phyloP scores from a whole-genome alignment of 2,888 invertebrate genomes.

The Calliopum simillimum region DNA sequence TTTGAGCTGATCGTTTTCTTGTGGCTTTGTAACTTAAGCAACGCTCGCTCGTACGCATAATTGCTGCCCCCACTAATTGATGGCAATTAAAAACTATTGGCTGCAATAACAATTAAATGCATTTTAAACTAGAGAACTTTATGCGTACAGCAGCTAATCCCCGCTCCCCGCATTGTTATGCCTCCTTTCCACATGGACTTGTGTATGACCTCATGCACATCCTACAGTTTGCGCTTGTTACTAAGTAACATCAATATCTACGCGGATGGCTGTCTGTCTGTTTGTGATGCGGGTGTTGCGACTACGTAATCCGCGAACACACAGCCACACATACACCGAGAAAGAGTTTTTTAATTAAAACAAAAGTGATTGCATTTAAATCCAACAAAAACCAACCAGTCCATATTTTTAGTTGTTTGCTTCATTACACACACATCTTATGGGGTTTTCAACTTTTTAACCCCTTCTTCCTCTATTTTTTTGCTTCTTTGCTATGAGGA shows the following conservation, averaged over 20 bases:
- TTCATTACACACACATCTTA: not conserved
- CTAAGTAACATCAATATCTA: not conserved
- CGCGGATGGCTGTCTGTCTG: too few species aligned
- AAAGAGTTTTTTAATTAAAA: constrained; percentile 18
- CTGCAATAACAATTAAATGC: constrained; percentile 49
- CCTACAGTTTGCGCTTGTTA: not conserved
- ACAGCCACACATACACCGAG: constrained; percentile 10
- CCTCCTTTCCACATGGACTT: too few species aligned
- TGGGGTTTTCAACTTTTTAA: too few species aligned
- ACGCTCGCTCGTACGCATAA: too few species aligned
- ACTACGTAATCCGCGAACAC: constrained; percentile 7
- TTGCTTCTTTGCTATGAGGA: too few species aligned
- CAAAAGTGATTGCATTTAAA: constrained; percentile 27
- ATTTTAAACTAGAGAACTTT: constrained; percentile 39
- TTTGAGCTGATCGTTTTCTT: too few species aligned
- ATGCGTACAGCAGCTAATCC: not conserved
- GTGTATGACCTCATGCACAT: not conserved
- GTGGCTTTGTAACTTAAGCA: too few species aligned
- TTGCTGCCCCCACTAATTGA: constrained; percentile 44
- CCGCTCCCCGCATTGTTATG: not conserved
- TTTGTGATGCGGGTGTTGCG: not conserved
- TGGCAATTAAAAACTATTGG: constrained; percentile 51
- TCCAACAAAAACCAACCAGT: not conserved
- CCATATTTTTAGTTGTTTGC: not conserved
- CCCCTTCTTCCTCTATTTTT: too few species aligned